phyloP scores from a whole-genome alignment of 2,888 invertebrate genomes.

The Eupithecia subfuscata region DNA sequence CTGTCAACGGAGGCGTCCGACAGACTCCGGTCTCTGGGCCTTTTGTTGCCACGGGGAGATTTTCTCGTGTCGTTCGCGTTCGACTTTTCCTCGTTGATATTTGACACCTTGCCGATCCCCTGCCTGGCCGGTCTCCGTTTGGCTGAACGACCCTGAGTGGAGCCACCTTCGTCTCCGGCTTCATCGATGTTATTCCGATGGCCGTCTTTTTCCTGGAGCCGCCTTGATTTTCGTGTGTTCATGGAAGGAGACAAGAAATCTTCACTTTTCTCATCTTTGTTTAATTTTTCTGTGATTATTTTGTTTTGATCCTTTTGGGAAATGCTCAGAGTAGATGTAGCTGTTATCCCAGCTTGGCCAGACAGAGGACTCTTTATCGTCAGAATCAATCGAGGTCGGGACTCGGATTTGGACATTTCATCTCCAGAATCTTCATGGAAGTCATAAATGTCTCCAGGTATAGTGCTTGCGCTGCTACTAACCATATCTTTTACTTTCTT shows the following conservation, averaged over 20 bases:
- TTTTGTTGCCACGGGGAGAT: conserved; percentile 86
- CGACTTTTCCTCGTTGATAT: conserved; percentile 56
- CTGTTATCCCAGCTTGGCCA: conserved; percentile 68
- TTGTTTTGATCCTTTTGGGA: conserved; percentile 69
- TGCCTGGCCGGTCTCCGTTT: conserved; percentile 85
- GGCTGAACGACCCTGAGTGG: conserved; percentile 44
- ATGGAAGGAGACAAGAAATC: conserved; percentile 86
- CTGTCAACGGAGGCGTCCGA: conserved; percentile 87
- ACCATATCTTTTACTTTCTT: conserved; percentile 77
- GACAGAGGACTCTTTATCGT: conserved; percentile 90
- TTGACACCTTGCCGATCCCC: conserved; percentile 64
- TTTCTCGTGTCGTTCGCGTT: conserved; percentile 78
- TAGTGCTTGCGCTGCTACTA: conserved; percentile 83
- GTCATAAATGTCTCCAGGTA: conserved; percentile 92
- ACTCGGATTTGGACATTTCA: conserved; percentile 84
- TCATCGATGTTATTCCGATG: conserved; percentile 92
- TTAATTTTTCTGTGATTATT: conserved; percentile 59
- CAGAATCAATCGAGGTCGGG: conserved; percentile 89
- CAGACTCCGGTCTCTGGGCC: conserved; percentile 85
- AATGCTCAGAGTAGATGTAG: conserved; percentile 74
- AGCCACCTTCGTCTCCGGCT: conserved; percentile 89
- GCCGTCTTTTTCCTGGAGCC: conserved; percentile 91
- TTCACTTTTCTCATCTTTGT: conserved; percentile 80
- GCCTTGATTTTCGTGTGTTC: conserved; percentile 91
- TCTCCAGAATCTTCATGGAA: conserved; percentile 96